These are phyloP conservation scores for Hesperia comma DNA, from an alignment of 2,888 invertebrate species.

Conservation along the genomic window DNA sequence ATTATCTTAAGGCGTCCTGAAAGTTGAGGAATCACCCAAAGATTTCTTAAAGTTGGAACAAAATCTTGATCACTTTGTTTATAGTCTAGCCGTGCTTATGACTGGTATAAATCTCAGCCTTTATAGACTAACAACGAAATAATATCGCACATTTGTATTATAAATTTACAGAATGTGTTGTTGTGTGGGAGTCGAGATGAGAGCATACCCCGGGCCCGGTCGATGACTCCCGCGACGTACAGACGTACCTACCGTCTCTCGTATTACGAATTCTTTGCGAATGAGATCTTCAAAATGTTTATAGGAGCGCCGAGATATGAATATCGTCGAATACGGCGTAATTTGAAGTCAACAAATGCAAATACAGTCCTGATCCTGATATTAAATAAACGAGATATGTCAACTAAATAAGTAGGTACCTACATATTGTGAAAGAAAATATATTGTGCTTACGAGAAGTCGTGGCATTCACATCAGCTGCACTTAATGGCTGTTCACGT, in stretches of 20 bases:
- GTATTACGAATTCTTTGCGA: slow-evolving; percentile 10
- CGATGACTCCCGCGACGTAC: slow-evolving; percentile 2
- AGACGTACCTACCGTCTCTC: slow-evolving; percentile 1
- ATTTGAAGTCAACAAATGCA: slow-evolving; percentile 8
- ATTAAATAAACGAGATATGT: neutral
- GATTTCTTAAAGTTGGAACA: no score
- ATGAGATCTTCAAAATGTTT: slow-evolving; percentile 8
- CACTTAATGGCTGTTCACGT: no score
- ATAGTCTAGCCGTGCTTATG: no score
- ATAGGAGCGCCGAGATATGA: slow-evolving; percentile 7
- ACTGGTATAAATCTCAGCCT: neutral
- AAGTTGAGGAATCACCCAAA: no score
- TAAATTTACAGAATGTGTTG: slow-evolving; percentile 6
- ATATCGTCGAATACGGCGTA: slow-evolving; percentile 9
- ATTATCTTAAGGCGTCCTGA: no score
- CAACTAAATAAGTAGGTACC: no score
- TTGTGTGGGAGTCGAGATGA: no score
- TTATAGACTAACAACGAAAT: neutral
- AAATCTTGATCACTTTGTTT: no score
- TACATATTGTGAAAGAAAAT: no score
- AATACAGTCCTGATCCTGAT: neutral
- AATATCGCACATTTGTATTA: neutral
- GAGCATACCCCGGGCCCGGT: neutral
- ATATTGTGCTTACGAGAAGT: no score
- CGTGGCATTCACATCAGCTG: no score